These are phyloP conservation scores for Uropsilus gracilis DNA, from an alignment of 2,113 vertebrate species.

Conservation along the genomic window DNA sequence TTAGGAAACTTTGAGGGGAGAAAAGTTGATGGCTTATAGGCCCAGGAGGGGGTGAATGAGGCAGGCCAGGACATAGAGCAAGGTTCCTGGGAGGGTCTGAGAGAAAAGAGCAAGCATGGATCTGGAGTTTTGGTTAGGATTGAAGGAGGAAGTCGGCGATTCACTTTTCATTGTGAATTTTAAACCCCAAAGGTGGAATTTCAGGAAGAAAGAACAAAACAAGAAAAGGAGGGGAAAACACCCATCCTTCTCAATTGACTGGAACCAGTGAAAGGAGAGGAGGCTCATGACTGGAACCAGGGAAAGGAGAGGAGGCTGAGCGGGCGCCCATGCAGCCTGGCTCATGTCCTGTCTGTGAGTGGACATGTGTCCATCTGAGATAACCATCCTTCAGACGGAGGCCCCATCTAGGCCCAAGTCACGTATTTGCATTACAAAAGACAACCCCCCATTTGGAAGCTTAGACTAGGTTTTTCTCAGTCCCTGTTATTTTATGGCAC, in stretches of 20 bases:
- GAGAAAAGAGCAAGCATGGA: not conserved
- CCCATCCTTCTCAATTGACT: not conserved
- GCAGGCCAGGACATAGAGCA: not conserved
- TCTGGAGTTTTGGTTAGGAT: too few species aligned
- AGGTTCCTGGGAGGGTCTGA: not conserved
- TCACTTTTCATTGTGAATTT: not conserved
- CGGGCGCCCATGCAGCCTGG: not conserved
- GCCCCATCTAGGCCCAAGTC: not conserved
- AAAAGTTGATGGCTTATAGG: not conserved
- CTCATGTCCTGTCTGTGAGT: not conserved
- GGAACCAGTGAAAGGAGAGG: too few species aligned
- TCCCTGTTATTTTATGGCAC: not conserved
- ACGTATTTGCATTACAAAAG: not conserved
- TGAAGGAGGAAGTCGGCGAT: not conserved
- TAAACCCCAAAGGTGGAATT: not conserved
- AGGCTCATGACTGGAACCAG: too few species aligned
- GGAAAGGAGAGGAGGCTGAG: not conserved
- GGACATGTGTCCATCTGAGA: too few species aligned
- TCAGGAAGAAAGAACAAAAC: not conserved
- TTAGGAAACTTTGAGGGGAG: not conserved
- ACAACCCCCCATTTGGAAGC: too few species aligned
- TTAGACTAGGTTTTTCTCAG: not conserved
- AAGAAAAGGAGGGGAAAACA: not conserved
- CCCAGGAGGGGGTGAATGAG: not conserved
- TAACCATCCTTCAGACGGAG: not conserved